These are phyloP conservation scores for Andrena camellia DNA, from an alignment of 2,888 invertebrate genomes.

Conservation along the genomic window DNA sequence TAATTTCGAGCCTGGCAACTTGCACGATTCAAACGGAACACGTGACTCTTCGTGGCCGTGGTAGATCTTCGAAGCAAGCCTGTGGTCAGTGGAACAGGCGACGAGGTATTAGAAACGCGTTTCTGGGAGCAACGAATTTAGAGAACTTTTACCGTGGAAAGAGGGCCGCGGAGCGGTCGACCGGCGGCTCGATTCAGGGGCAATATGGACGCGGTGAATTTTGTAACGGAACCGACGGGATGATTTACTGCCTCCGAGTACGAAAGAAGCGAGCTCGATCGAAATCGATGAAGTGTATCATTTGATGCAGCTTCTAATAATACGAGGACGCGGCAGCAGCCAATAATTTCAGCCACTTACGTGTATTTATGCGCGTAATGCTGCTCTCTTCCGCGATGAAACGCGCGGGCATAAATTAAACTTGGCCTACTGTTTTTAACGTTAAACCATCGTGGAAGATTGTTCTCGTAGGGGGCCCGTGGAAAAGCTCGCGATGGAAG, in stretches of 20 bases:
- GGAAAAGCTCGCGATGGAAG: background rate
- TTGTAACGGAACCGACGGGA: constrained; percentile 46
- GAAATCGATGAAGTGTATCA: constrained; percentile 57
- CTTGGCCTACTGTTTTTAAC: constrained; percentile 34
- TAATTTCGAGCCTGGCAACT: background rate
- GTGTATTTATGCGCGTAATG: constrained; percentile 44
- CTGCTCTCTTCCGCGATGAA: constrained; percentile 38
- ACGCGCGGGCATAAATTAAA: constrained; percentile 25
- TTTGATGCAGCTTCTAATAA: constrained; percentile 57
- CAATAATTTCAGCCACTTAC: constrained; percentile 44
- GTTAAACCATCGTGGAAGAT: background rate
- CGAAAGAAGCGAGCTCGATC: constrained; percentile 35
- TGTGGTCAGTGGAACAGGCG: background rate
- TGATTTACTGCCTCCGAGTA: constrained; percentile 29
- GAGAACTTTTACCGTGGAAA: constrained; percentile 21
- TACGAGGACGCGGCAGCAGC: constrained; percentile 9
- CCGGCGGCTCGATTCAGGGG: background rate
- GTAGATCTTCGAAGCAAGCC: background rate
- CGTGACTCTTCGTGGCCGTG: background rate
- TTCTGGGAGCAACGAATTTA: constrained; percentile 35
- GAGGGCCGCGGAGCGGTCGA: background rate
- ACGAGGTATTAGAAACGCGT: constrained; percentile 18
- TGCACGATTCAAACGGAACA: background rate
- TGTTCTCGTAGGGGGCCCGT: background rate
- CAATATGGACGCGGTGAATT: constrained; percentile 24